These are phyloP conservation scores for Kryphioiulus occultus DNA, from an alignment of 2,888 invertebrate species.

Conservation along the genomic window DNA sequence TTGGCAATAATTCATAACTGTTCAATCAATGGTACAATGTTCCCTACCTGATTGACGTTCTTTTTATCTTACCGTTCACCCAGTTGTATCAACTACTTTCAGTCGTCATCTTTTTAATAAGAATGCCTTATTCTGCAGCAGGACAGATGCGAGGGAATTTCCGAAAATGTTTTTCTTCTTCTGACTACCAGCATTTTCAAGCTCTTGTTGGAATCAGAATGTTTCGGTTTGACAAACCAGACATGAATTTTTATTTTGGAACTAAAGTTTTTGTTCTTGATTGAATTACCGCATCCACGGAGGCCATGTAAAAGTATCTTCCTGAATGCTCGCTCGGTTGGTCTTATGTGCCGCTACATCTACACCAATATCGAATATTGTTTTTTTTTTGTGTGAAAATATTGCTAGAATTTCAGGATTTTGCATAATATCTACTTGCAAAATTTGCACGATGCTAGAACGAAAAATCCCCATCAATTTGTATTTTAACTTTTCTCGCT, in stretches of 20 bases:
- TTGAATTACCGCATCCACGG: not conserved
- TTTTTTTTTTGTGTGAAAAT: not conserved
- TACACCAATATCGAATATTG: too few relatives aligned
- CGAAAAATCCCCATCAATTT: not conserved
- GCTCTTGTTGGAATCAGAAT: not conserved
- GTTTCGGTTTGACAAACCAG: not conserved
- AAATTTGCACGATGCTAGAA: not conserved
- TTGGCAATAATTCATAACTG: conserved; percentile 35
- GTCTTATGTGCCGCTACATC: too few relatives aligned
- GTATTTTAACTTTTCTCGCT: not conserved
- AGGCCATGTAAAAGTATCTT: too few relatives aligned
- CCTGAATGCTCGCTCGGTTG: too few relatives aligned
- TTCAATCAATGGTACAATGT: conserved; percentile 32
- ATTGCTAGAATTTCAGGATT: not conserved
- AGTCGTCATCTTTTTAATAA: not conserved
- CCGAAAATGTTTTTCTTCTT: not conserved
- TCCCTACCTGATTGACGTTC: not conserved
- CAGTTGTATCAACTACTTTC: not conserved
- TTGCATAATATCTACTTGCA: too few relatives aligned
- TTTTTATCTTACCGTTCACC: not conserved
- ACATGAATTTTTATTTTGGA: too few relatives aligned
- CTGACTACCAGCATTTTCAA: not conserved
- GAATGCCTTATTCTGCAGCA: conserved; percentile 1
- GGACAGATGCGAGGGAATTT: not conserved
- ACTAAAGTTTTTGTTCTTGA: not conserved